These are phyloP conservation scores for Cheilosia vernalis DNA, from an alignment of 2,888 invertebrate species.

Conservation along the genomic window DNA sequence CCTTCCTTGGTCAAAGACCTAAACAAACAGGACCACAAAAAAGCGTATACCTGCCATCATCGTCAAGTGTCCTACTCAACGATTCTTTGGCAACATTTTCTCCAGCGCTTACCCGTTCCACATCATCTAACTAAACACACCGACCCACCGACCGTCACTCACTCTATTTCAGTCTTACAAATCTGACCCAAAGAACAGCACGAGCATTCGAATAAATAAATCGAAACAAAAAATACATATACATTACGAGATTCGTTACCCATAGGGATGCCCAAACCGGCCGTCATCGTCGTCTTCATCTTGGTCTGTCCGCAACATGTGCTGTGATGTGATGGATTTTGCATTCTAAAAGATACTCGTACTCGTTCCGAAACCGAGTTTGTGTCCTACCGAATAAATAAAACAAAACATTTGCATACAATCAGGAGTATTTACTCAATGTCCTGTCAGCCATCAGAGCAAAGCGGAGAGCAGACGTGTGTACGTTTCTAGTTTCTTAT, in stretches of 20 bases:
- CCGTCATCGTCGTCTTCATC: neutral
- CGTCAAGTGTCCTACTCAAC: neutral
- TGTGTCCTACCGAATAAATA: constrained; percentile 38
- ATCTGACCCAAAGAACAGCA: constrained; percentile 36
- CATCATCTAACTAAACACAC: neutral
- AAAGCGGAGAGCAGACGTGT: constrained; percentile 23
- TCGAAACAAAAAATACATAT: neutral
- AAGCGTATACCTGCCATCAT: constrained; percentile 32
- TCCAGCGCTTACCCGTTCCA: neutral
- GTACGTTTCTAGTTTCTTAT: constrained; percentile 28
- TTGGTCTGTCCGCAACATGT: constrained; percentile 17
- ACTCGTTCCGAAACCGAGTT: constrained; percentile 1
- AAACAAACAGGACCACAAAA: constrained; percentile 39
- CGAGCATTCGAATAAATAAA: neutral
- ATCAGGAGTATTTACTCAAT: constrained; percentile 65
- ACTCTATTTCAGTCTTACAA: neutral
- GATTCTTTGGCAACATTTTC: neutral
- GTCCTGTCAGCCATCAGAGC: constrained; percentile 49
- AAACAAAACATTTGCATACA: constrained; percentile 69
- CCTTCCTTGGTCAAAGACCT: neutral
- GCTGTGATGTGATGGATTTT: constrained; percentile 37
- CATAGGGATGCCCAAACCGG: neutral
- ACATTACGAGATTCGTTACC: neutral
- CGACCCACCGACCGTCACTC: neutral
- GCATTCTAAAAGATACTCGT: constrained; percentile 23